Conservation (phyloP, 1,140 invertebrate genomes). For the Cotesia typhae region DNA sequence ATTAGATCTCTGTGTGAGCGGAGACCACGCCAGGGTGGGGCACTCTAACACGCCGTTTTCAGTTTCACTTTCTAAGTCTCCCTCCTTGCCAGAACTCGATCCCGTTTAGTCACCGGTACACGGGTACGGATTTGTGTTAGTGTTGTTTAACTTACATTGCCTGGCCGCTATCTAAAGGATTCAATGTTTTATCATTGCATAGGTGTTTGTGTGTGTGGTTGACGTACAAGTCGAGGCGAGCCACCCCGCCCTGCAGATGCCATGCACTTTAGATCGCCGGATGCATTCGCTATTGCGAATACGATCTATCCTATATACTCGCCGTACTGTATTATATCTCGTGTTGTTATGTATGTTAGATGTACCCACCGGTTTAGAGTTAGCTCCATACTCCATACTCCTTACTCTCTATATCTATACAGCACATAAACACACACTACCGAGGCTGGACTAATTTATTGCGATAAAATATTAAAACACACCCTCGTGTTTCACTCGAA, state of each 20-base stretch:
- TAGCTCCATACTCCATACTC: not conserved
- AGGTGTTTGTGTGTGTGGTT: constrained; percentile 18
- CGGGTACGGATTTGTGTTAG: not conserved
- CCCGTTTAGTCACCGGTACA: constrained; percentile 23
- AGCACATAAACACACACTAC: not conserved
- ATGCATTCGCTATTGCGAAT: constrained; percentile 29
- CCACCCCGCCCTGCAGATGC: constrained; percentile 41
- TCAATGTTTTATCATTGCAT: not conserved
- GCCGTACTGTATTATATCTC: too few relatives aligned
- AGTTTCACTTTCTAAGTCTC: constrained; percentile 47
- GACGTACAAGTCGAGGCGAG: constrained; percentile 33
- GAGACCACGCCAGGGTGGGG: constrained; percentile 51
- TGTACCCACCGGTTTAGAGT: not conserved
- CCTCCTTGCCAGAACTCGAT: constrained; percentile 17
- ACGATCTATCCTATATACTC: constrained; percentile 1
- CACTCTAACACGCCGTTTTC: constrained; percentile 42
- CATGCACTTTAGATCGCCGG: constrained; percentile 27
- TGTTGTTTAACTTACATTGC: not conserved
- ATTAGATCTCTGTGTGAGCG: constrained; percentile 34
- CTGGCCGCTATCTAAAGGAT: too few relatives aligned
- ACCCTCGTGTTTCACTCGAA: constrained; percentile 17
- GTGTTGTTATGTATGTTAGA: too few relatives aligned
- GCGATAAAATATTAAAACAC: constrained; percentile 11
- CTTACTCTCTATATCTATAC: constrained; percentile 8
- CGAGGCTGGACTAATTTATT: constrained; percentile 10